Percentiles rank a stretch among this genome's conserved stretches.
These are phyloP conservation scores for Diglossa brunneiventris DNA, from an alignment of 2,113 vertebrate species.

Conservation along the genomic window DNA sequence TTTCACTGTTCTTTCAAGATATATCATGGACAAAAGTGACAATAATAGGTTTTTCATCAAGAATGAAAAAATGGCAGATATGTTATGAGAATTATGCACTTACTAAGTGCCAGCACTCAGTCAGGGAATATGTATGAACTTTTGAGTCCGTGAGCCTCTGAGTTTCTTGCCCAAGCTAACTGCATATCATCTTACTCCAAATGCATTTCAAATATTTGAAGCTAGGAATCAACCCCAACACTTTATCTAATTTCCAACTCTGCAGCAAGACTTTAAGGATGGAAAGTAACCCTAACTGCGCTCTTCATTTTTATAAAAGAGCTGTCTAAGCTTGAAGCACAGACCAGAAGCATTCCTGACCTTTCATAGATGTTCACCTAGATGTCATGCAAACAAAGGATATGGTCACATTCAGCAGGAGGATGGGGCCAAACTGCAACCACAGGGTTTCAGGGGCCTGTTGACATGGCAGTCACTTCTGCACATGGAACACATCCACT, in stretches of 20 bases:
- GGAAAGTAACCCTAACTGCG: not conserved
- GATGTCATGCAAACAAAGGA: not conserved
- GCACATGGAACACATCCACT: accelerated
- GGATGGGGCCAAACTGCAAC: not conserved
- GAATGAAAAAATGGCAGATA: not conserved
- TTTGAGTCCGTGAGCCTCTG: not conserved
- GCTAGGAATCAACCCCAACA: not conserved
- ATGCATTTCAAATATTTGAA: not conserved
- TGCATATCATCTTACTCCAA: not conserved
- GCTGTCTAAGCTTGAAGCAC: not conserved
- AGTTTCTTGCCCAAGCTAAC: not conserved
- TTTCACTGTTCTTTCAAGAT: not conserved
- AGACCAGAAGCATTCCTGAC: not conserved
- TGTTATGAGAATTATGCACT: not conserved
- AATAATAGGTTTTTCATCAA: not conserved
- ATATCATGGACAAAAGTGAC: not conserved
- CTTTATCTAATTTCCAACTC: not conserved
- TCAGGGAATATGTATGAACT: accelerated
- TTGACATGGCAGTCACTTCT: not conserved
- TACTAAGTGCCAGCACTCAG: not conserved
- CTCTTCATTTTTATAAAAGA: not conserved
- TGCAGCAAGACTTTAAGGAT: not conserved
- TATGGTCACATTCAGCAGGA: not conserved
- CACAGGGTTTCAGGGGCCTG: not conserved
- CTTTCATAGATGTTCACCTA: not conserved